Evolutionary conservation across 2,797 vertebrate genomes (phyloP).

Genomic region (Rhincodon typus): DNA sequence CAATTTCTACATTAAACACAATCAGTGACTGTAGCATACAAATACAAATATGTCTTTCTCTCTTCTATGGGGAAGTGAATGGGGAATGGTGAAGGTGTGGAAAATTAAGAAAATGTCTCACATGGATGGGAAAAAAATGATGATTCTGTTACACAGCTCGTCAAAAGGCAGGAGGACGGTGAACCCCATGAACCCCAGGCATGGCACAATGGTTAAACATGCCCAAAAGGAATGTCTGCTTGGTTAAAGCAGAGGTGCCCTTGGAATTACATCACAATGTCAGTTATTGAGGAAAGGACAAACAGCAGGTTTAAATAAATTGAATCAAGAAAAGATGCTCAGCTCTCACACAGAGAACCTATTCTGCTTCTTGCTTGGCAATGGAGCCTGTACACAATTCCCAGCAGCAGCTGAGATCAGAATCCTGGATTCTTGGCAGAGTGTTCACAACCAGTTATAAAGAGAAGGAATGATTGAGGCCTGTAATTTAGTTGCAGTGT

Average conservation of each 20-base stretch:
- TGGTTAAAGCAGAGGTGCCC: background rate
- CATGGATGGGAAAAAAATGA: background rate
- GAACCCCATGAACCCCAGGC: background rate
- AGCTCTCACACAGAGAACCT: background rate
- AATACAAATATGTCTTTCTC: background rate
- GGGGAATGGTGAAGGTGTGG: background rate
- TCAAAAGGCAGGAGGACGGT: background rate
- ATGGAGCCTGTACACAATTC: background rate
- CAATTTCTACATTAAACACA: no score
- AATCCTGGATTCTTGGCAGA: background rate
- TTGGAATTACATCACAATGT: background rate
- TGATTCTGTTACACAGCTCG: background rate
- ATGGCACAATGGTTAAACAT: background rate
- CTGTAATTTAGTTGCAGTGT: background rate
- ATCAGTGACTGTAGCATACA: no score
- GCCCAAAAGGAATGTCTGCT: no score
- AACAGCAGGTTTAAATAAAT: background rate
- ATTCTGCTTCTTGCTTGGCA: background rate
- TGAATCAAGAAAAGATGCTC: background rate
- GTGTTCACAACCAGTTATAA: background rate
- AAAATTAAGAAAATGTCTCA: background rate
- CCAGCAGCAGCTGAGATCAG: background rate
- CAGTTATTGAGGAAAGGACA: background rate
- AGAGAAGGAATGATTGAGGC: background rate
- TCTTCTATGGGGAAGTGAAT: background rate